These are phyloP conservation scores for Colinus virginianus DNA, from an alignment of 2,113 vertebrate species.

Conservation along the genomic window DNA sequence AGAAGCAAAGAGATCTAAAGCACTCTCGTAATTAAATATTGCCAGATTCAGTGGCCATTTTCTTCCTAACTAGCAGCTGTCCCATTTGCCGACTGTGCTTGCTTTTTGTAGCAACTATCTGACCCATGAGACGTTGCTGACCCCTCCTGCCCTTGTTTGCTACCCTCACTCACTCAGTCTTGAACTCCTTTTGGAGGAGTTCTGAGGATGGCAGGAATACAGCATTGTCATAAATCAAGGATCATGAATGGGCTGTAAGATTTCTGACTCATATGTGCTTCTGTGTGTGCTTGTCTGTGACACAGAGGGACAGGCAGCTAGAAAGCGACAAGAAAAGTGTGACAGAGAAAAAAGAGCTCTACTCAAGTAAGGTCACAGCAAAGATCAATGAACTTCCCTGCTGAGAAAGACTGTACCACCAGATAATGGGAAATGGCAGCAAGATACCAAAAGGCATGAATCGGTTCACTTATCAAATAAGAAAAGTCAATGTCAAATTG, in stretches of 20 bases:
- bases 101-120: neutral
- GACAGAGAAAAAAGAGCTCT: conserved; percentile 1
- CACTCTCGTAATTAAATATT: conserved; percentile 18
- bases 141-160: neutral
- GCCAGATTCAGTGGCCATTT: conserved; percentile 32
- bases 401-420: conserved; percentile 19
- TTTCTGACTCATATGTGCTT: neutral
- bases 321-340: neutral
- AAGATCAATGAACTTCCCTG: conserved; percentile 11
- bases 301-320: neutral
- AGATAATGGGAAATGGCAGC: conserved; percentile 15
- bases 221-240: conserved; percentile 50
- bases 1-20: neutral
- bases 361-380: neutral
- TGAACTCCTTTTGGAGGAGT: neutral
- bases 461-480: neutral
- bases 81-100: conserved; percentile 13
- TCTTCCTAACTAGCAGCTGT: conserved; percentile 26
- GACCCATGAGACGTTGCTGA: conserved; percentile 2
- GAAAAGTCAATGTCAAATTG: neutral
- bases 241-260: conserved; percentile 46
- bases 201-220: conserved; percentile 16
- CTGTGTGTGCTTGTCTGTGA: neutral
- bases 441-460: neutral
- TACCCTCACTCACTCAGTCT: neutral